Percentiles rank a stretch among this genome's conserved stretches.
phyloP scores from a whole-genome alignment of 2,113 vertebrate genomes.

The Todiramphus chloris region DNA sequence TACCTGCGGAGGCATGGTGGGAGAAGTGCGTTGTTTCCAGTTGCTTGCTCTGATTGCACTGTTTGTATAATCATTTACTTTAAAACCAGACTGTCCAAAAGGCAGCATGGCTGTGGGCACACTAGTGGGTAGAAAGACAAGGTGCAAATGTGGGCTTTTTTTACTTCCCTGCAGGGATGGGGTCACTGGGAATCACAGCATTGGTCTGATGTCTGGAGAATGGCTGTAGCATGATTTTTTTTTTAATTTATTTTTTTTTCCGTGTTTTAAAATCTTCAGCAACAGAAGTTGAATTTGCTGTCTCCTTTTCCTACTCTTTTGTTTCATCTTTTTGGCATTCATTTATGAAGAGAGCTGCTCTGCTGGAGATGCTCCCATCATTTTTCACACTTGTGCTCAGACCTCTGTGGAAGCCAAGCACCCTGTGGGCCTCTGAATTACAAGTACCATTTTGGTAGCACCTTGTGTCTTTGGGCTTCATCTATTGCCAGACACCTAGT shows the following conservation, averaged over 20 bases:
- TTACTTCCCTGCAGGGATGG: background rate
- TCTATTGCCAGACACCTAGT: background rate
- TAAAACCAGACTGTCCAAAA: background rate
- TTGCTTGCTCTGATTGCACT: background rate
- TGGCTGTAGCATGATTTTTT: background rate
- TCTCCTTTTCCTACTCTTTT: background rate
- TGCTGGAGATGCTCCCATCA: background rate
- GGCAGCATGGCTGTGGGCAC: background rate
- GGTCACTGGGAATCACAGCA: background rate
- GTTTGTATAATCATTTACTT: background rate
- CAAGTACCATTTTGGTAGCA: background rate
- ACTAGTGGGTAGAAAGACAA: too few relatives aligned
- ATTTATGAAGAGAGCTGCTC: background rate
- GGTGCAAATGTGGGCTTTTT: background rate
- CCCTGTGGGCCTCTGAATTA: background rate
- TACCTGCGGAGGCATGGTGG: fast-evolving
- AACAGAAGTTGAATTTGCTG: background rate
- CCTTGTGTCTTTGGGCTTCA: background rate
- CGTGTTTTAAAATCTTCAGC: background rate
- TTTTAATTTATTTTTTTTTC: background rate
- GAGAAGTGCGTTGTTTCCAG: background rate
- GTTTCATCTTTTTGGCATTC: background rate
- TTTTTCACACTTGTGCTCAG: background rate
- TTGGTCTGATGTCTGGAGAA: background rate
- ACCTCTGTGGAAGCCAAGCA: background rate